These are phyloP conservation scores for Oscheius sp. DNA, from an alignment of 1,140 invertebrate species.

Conservation along the genomic window DNA sequence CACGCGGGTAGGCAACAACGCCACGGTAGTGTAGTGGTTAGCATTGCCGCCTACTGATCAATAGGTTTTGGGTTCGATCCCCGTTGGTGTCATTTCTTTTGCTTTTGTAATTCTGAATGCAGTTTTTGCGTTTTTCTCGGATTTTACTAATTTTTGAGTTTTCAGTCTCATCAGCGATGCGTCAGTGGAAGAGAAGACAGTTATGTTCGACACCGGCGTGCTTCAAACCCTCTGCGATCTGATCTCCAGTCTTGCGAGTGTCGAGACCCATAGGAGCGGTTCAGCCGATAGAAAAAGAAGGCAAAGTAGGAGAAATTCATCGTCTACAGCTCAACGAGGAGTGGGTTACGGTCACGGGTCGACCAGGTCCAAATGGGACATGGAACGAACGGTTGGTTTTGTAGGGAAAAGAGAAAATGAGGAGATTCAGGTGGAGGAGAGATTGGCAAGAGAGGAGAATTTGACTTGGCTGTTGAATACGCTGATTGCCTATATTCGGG, in stretches of 20 bases:
- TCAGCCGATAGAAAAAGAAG: conserved; percentile 16
- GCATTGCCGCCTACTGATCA: no score
- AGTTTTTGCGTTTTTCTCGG: no score
- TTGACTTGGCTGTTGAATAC: conserved; percentile 57
- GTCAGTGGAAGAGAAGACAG: conserved; percentile 42
- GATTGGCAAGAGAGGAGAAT: conserved; percentile 48
- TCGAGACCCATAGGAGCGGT: conserved; percentile 3
- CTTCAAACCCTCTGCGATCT: conserved; percentile 21
- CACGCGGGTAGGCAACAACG: no score
- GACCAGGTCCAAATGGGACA: conserved; percentile 90
- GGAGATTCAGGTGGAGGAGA: conserved; percentile 43
- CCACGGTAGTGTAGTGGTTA: no score
- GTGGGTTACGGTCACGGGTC: conserved; percentile 92
- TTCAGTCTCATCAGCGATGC: conserved; percentile 41
- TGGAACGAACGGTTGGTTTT: conserved; percentile 78
- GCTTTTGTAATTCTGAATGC: no score
- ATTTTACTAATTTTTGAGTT: no score
- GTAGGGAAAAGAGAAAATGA: conserved; percentile 13
- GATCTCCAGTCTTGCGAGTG: conserved; percentile 12
- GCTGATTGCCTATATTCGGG: conserved; percentile 45
- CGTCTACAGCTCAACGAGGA: conserved; percentile 66
- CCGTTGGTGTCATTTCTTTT: no score
- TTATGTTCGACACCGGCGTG: conserved; percentile 14
- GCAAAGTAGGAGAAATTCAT: conserved; percentile 32
- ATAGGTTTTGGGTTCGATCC: no score